These are phyloP conservation scores for Rotaria socialis DNA, from an alignment of 2,888 invertebrate genomes.

Conservation along the genomic window DNA sequence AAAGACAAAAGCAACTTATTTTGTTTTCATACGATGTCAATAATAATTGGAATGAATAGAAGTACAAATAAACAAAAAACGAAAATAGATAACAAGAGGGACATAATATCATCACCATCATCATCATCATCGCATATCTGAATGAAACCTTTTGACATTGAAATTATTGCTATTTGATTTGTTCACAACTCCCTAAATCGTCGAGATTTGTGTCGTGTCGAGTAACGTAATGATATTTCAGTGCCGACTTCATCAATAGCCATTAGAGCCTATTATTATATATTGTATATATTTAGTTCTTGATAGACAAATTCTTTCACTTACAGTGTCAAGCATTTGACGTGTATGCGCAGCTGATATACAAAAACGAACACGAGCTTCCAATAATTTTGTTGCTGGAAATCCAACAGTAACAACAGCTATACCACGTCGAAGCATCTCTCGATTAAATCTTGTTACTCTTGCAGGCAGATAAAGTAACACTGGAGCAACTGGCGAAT, in stretches of 20 bases:
- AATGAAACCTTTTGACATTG: constrained; percentile 1
- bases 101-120: neutral
- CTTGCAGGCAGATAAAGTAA: constrained; percentile 46
- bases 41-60: neutral
- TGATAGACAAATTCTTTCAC: neutral
- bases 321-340: constrained; percentile 73
- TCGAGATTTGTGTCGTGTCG: constrained; percentile 45
- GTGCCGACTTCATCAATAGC: constrained; percentile 65
- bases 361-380: constrained; percentile 73
- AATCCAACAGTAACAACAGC: constrained; percentile 89
- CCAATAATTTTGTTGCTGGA: constrained; percentile 70
- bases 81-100: neutral
- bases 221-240: constrained; percentile 72
- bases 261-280: constrained; percentile 46
- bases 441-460: constrained; percentile 69
- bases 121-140: neutral
- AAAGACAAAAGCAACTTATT: neutral
- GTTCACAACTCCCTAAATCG: constrained; percentile 6
- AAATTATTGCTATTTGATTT: neutral
- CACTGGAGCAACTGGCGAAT: constrained; percentile 44
- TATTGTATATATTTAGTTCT: too few relatives aligned
- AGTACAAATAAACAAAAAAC: neutral
- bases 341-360: constrained; percentile 85
- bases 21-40: neutral
- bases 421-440: constrained; percentile 71